Percentiles rank a stretch among this genome's conserved stretches.
Conservation (phyloP, 2,113 vertebrate genomes). For the Glaucomys volans region DNA sequence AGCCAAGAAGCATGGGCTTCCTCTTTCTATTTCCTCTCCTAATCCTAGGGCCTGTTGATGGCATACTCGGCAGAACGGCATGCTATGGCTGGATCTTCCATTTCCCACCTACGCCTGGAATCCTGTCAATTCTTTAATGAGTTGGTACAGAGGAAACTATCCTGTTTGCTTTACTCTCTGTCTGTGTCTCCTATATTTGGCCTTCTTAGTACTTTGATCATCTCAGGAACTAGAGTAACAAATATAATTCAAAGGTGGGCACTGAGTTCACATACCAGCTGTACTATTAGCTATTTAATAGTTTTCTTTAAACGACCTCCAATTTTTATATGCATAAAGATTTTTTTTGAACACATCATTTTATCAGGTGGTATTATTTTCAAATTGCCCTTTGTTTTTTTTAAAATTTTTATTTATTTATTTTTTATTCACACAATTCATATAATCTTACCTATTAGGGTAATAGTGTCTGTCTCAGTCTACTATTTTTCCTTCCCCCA, state of each 20-base stretch:
- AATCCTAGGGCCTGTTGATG: not conserved
- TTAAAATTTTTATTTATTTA: too few species aligned
- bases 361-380: too few species aligned
- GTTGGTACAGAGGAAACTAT: not conserved
- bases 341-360: too few species aligned
- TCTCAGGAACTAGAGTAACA: not conserved
- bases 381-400: too few species aligned
- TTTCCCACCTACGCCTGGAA: not conserved
- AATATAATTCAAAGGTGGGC: not conserved
- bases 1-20: not conserved
- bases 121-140: not conserved
- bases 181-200: not conserved
- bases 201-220: not conserved
- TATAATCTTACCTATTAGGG: too few species aligned
- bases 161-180: not conserved
- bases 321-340: not conserved
- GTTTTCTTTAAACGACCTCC: not conserved
- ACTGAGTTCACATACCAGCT: not conserved
- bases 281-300: not conserved
- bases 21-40: not conserved
- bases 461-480: too few species aligned
- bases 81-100: not conserved
- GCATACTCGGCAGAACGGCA: not conserved
- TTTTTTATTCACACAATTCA: too few species aligned
- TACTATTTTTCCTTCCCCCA: too few species aligned